These are phyloP conservation scores for Condylostylus longicornis DNA, from an alignment of 1,140 invertebrate species.

Conservation along the genomic window DNA sequence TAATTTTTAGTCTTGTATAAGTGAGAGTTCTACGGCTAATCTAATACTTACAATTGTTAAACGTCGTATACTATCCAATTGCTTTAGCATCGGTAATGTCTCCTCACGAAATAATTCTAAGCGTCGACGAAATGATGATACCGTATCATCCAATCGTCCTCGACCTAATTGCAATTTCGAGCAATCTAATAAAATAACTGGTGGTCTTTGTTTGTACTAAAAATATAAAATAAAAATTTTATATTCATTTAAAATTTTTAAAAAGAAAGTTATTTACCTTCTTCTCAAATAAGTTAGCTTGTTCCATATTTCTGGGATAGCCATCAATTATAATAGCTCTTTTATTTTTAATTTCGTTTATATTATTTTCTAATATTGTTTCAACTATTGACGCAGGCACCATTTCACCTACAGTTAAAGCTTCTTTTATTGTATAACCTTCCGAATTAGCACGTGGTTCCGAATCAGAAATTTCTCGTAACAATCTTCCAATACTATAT, in stretches of 20 bases:
- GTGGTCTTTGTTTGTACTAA: constrained; percentile 57
- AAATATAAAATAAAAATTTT: constrained; percentile 15
- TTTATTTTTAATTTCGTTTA: constrained; percentile 31
- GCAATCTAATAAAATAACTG: constrained; percentile 65
- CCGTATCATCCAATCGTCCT: constrained; percentile 65
- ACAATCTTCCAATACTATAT: constrained; percentile 48
- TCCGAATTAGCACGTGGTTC: constrained; percentile 39
- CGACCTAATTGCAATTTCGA: constrained; percentile 70
- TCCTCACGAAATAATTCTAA: constrained; percentile 72
- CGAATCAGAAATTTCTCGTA: constrained; percentile 49
- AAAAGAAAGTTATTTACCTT: constrained; percentile 41
- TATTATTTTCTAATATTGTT: constrained; percentile 47
- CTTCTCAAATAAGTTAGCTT: constrained; percentile 69
- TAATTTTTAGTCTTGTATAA: too few species aligned
- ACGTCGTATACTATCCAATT: constrained; percentile 59
- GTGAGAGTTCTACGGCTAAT: too few species aligned
- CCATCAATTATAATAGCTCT: constrained; percentile 76
- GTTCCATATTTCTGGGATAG: constrained; percentile 72
- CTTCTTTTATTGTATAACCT: constrained; percentile 35
- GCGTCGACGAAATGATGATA: constrained; percentile 63
- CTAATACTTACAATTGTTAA: constrained; percentile 54
- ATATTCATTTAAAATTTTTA: neutral
- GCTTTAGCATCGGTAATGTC: constrained; percentile 74
- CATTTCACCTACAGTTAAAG: constrained; percentile 68
- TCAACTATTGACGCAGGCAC: constrained; percentile 52